phyloP scores from a whole-genome alignment of 2,797 vertebrate species.

The Gallinago solitaria region DNA sequence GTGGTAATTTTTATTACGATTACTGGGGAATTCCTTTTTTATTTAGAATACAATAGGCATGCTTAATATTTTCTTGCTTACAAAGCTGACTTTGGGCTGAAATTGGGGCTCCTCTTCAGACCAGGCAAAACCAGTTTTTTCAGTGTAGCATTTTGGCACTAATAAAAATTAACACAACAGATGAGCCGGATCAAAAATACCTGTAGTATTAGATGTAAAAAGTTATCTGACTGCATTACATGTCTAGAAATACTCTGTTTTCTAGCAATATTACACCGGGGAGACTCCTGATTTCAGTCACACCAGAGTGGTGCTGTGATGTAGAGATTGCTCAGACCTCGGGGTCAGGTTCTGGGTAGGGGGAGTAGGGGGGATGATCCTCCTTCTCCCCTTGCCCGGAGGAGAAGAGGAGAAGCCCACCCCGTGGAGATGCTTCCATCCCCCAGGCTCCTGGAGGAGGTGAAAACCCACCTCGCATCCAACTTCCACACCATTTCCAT shows the following conservation, averaged over 20 bases:
- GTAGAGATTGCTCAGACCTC: neutral
- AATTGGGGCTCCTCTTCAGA: neutral
- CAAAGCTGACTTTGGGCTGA: neutral
- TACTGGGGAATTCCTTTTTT: neutral
- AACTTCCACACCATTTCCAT: neutral
- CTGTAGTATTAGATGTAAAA: neutral
- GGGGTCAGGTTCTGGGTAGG: too few species aligned
- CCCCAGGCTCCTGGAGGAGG: neutral
- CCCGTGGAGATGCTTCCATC: neutral
- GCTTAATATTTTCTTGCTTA: neutral
- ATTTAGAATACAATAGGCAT: neutral
- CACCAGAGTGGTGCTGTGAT: neutral
- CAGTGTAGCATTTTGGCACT: neutral
- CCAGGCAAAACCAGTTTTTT: neutral
- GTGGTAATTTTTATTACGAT: neutral
- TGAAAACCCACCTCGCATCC: neutral
- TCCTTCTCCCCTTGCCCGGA: neutral
- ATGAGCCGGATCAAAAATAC: neutral
- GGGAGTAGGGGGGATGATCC: neutral
- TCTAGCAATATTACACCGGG: neutral
- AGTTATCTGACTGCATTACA: neutral
- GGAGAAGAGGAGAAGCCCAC: neutral
- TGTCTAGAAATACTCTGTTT: neutral
- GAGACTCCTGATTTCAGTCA: neutral
- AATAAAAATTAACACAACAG: neutral